These are phyloP conservation scores for Aphelenchoides bicaudatus DNA, from an alignment of 2,888 invertebrate genomes.

Conservation along the genomic window DNA sequence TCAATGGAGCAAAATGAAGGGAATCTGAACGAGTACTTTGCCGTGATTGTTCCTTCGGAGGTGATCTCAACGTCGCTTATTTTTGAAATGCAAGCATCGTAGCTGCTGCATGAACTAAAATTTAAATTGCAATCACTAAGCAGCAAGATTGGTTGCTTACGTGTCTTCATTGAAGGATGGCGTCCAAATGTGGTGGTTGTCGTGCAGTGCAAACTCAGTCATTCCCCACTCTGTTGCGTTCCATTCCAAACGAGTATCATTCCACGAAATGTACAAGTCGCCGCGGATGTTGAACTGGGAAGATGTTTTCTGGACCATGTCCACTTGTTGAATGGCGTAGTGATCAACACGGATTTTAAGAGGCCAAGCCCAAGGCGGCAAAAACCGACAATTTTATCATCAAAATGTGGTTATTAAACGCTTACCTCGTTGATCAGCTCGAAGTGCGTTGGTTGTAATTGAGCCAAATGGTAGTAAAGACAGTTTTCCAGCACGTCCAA, in stretches of 20 bases:
- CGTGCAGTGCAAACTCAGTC: constrained; percentile 39
- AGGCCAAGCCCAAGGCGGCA: constrained; percentile 42
- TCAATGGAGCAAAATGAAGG: constrained; percentile 48
- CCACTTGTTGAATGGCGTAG: constrained; percentile 30
- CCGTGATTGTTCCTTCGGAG: constrained; percentile 43
- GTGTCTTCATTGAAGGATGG: constrained; percentile 44
- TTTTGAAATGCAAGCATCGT: constrained; percentile 39
- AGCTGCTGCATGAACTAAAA: constrained; percentile 39
- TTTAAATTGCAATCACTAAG: neutral
- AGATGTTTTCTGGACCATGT: constrained; percentile 34
- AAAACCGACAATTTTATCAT: no score
- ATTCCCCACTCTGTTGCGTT: constrained; percentile 40
- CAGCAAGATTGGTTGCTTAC: constrained; percentile 22
- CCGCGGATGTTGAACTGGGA: constrained; percentile 53
- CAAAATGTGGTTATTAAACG: no score
- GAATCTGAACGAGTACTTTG: constrained; percentile 46
- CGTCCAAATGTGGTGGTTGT: constrained; percentile 49
- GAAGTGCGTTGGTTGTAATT: constrained; percentile 31
- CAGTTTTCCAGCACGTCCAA: constrained; percentile 40
- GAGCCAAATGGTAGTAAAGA: constrained; percentile 46
- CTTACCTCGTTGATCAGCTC: neutral
- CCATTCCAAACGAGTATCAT: constrained; percentile 50
- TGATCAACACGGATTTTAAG: constrained; percentile 40
- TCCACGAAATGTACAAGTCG: constrained; percentile 48
- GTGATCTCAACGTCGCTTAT: constrained; percentile 42